These are phyloP conservation scores for Musca domestica DNA, from an alignment of 1,140 invertebrate genomes.

Conservation along the genomic window DNA sequence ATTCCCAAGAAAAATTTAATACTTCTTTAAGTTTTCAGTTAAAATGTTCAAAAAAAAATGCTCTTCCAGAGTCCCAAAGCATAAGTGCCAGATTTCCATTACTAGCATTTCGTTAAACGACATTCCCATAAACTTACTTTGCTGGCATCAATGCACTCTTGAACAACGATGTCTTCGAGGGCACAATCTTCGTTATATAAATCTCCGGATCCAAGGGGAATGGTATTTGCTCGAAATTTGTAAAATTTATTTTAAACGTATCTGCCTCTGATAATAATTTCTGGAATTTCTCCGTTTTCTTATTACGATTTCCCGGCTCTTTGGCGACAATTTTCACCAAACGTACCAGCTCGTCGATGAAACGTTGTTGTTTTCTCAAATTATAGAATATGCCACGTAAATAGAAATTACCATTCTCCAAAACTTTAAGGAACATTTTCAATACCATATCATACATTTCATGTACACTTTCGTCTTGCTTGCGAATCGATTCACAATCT, in stretches of 20 bases:
- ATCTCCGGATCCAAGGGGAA: constrained; percentile 93
- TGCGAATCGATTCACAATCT: constrained; percentile 67
- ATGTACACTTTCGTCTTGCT: constrained; percentile 71
- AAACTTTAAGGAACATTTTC: constrained; percentile 76
- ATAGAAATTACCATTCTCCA: constrained; percentile 56
- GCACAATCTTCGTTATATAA: constrained; percentile 84
- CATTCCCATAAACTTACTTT: constrained; percentile 54
- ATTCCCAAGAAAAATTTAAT: too few relatives aligned
- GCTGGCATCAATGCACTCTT: constrained; percentile 98
- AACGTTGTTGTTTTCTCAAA: constrained; percentile 79
- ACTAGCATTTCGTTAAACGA: too few relatives aligned
- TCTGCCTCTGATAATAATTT: constrained; percentile 78
- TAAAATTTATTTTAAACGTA: constrained; percentile 84
- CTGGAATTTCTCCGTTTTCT: constrained; percentile 87
- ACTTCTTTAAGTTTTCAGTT: too few relatives aligned
- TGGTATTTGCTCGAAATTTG: constrained; percentile 87
- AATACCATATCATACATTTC: constrained; percentile 90
- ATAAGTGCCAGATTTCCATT: too few relatives aligned
- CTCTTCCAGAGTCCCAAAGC: too few relatives aligned
- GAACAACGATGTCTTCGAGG: constrained; percentile 88
- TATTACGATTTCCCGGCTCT: constrained; percentile 88
- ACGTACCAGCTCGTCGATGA: constrained; percentile 87
- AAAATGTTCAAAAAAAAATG: too few relatives aligned
- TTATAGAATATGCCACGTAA: constrained; percentile 68
- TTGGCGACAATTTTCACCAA: constrained; percentile 88